A percentile compares a stretch with the other conserved stretches of the same genome.
Conservation (phyloP, 1,140 invertebrate genomes). For the Bombus difficillimus region DNA sequence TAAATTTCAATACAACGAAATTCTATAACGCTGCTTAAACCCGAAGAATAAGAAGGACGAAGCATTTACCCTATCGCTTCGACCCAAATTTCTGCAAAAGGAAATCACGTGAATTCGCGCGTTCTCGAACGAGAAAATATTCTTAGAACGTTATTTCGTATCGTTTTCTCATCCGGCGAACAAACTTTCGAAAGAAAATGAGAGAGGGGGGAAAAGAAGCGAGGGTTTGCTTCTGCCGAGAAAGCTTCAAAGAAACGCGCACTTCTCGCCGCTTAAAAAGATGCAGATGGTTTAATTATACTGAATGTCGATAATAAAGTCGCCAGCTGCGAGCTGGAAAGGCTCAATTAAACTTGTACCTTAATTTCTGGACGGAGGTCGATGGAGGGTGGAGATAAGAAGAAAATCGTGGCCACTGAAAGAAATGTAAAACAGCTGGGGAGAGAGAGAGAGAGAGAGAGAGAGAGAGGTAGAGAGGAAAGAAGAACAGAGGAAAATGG, state of each 20-base stretch:
- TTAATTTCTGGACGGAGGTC: constrained; percentile 47
- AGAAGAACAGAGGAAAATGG: not conserved
- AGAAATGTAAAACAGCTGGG: constrained; percentile 11
- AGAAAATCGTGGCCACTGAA: constrained; percentile 18
- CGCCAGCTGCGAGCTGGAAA: constrained; percentile 67
- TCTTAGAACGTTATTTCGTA: not conserved
- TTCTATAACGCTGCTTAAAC: not conserved
- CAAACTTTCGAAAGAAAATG: not conserved
- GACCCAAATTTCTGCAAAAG: not conserved
- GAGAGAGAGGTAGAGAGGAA: not conserved
- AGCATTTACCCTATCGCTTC: not conserved
- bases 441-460: not conserved
- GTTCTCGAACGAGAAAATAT: not conserved
- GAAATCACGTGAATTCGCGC: not conserved
- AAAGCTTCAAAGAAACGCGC: constrained; percentile 28
- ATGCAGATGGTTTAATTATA: constrained; percentile 69
- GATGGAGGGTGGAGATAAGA: constrained; percentile 6
- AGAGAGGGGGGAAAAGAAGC: rapidly evolving
- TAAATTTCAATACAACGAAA: not conserved
- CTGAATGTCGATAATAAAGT: constrained; percentile 73
- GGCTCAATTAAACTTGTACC: constrained; percentile 70
- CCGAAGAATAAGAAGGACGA: not conserved
- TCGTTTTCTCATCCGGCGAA: not conserved
- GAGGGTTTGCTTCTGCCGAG: constrained; percentile 28
- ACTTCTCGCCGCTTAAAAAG: constrained; percentile 33